Evolutionary conservation across 2,113 vertebrate species (phyloP).

Genomic region (Pipa parva): DNA sequence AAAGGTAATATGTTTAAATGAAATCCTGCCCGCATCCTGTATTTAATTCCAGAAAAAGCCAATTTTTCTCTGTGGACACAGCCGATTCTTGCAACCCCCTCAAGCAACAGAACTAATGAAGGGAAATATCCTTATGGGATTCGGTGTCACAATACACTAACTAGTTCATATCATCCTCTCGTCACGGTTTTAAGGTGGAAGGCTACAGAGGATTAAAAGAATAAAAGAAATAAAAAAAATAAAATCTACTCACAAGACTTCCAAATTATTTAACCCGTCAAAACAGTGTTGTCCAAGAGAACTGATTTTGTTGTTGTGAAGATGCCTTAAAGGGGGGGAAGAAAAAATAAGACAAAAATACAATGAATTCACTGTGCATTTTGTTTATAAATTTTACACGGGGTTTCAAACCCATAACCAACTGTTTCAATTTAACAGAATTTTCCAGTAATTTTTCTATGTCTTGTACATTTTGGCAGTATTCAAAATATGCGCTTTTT

Average conservation of each 20-base stretch:
- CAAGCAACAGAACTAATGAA: conserved; percentile 19
- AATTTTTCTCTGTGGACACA: conserved; percentile 6
- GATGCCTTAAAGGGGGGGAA: conserved; percentile 71
- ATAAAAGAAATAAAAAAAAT: background rate
- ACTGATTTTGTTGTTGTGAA: conserved; percentile 96
- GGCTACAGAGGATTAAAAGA: background rate
- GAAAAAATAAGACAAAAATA: background rate
- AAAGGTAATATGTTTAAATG: conserved; percentile 4
- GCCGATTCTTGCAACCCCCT: conserved; percentile 10
- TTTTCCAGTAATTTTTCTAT: too few species aligned
- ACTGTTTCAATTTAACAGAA: too few species aligned
- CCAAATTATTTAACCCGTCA: conserved; percentile 86
- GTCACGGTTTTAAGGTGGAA: background rate
- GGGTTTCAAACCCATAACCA: too few species aligned
- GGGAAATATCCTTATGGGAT: conserved; percentile 6
- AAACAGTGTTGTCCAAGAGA: conserved; percentile 82
- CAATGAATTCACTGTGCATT: background rate
- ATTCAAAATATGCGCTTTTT: too few species aligned
- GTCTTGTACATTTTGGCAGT: too few species aligned
- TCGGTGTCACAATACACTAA: background rate
- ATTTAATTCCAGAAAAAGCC: conserved; percentile 4
- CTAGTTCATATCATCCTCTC: background rate
- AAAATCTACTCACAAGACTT: conserved; percentile 86
- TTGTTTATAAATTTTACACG: background rate
- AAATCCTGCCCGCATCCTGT: conserved; percentile 23